These are phyloP conservation scores for Hermaeophaga mercurialis DNA, from an alignment of 2,888 invertebrate genomes.

Conservation along the genomic window DNA sequence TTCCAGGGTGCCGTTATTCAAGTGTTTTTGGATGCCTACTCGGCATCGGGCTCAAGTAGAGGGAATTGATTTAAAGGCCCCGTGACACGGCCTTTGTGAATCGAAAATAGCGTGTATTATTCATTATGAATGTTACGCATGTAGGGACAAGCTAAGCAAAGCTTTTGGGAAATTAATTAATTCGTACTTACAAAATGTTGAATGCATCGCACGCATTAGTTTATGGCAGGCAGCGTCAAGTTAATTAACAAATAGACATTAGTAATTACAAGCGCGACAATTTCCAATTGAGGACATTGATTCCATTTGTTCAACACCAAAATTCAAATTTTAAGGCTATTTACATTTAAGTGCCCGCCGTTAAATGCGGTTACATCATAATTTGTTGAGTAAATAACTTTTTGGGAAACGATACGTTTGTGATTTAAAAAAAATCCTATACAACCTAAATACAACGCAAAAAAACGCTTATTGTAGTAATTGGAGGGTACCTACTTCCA, in stretches of 20 bases:
- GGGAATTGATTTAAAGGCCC: constrained; percentile 21
- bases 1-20: constrained; percentile 19
- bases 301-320: background rate
- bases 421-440: too few species aligned
- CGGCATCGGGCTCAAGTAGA: constrained; percentile 5
- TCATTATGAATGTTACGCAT: constrained; percentile 18
- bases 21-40: constrained; percentile 23
- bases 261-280: background rate
- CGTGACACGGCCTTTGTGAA: constrained; percentile 13
- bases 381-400: too few species aligned
- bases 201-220: background rate
- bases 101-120: constrained; percentile 13
- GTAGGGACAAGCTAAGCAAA: background rate
- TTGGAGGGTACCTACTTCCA: too few species aligned
- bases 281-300: background rate
- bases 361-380: too few species aligned
- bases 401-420: too few species aligned
- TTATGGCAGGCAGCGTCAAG: constrained; percentile 7
- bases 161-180: background rate
- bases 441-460: too few species aligned
- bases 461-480: too few species aligned
- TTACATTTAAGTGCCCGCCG: too few species aligned
- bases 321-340: too few species aligned
- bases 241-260: constrained; percentile 19
- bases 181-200: constrained; percentile 14